A percentile compares a stretch with the other conserved stretches of the same genome.
These are phyloP conservation scores for Lethenteron camtschaticum DNA, from an alignment of 2,113 vertebrate species.

Conservation along the genomic window DNA sequence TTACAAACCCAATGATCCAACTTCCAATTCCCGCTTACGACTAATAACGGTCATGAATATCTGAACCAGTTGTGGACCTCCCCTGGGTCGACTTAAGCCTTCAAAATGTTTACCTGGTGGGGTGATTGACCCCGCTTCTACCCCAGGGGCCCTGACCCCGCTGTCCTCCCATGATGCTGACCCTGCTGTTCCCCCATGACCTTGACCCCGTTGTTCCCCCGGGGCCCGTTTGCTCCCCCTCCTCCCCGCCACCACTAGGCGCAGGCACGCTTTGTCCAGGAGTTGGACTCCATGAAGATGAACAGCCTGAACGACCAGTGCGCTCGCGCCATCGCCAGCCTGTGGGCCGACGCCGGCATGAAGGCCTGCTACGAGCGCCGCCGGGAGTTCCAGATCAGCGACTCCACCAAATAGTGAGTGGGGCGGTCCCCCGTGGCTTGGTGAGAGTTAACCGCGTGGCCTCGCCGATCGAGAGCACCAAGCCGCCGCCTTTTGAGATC, in stretches of 20 bases:
- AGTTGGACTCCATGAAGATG: constrained; percentile 30
- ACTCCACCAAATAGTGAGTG: constrained; percentile 62
- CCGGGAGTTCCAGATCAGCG: constrained; percentile 50
- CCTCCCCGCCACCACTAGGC: constrained; percentile 18
- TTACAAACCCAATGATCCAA: too few relatives aligned
- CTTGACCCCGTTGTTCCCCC: too few relatives aligned
- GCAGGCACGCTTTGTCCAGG: constrained; percentile 29
- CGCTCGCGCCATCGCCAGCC: constrained; percentile 22
- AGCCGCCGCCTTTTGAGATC: accelerated
- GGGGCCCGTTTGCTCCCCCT: too few relatives aligned
- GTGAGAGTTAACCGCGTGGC: neutral
- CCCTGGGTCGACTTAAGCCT: too few relatives aligned
- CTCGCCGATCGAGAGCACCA: neutral
- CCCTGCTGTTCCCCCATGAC: too few relatives aligned
- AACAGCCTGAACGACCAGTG: constrained; percentile 20
- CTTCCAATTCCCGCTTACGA: too few relatives aligned
- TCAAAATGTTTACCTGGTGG: too few relatives aligned
- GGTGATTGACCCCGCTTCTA: too few relatives aligned
- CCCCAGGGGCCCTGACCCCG: too few relatives aligned
- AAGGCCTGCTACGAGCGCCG: constrained; percentile 40
- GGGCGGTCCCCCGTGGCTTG: neutral
- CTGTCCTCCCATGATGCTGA: too few relatives aligned
- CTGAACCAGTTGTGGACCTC: too few relatives aligned
- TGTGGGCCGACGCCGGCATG: constrained; percentile 44
- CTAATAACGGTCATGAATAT: too few relatives aligned